These are phyloP conservation scores for Syrrhaptes paradoxus DNA, from an alignment of 2,113 vertebrate species.

Conservation along the genomic window DNA sequence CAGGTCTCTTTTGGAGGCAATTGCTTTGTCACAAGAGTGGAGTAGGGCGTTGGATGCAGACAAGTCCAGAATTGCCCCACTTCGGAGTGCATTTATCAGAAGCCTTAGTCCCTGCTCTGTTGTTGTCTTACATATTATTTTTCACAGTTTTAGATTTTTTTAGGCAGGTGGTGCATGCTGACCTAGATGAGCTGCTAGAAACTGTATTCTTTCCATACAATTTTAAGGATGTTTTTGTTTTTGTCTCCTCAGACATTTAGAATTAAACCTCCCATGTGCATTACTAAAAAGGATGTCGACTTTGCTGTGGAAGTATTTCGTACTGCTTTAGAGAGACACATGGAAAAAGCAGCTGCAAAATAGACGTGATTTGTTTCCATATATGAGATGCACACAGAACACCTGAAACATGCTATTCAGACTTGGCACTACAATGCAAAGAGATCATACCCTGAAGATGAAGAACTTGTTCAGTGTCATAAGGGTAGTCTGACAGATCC, in stretches of 20 bases:
- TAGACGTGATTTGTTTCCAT: background rate
- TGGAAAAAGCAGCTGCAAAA: conserved; percentile 65
- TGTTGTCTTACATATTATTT: background rate
- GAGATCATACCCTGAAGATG: background rate
- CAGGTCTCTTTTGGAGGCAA: background rate
- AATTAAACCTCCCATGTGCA: conserved; percentile 90
- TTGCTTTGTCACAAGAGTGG: background rate
- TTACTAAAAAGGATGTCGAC: conserved; percentile 85
- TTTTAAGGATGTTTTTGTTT: background rate
- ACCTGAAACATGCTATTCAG: too few relatives aligned
- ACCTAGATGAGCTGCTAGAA: background rate
- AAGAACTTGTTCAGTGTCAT: background rate
- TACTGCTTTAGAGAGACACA: conserved; percentile 78
- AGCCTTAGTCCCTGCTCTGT: background rate
- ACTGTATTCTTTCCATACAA: background rate
- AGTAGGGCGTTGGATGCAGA: background rate
- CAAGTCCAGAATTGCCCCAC: background rate
- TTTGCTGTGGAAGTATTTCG: conserved; percentile 87
- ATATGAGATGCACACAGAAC: rapidly evolving
- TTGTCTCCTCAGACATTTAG: conserved; percentile 84
- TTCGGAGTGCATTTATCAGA: background rate
- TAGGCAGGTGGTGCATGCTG: background rate
- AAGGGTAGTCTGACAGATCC: background rate
- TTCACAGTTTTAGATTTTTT: background rate
- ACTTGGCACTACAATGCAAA: background rate